Conservation (phyloP, 2,888 invertebrate genomes). For the Exocentrus adspersus region DNA sequence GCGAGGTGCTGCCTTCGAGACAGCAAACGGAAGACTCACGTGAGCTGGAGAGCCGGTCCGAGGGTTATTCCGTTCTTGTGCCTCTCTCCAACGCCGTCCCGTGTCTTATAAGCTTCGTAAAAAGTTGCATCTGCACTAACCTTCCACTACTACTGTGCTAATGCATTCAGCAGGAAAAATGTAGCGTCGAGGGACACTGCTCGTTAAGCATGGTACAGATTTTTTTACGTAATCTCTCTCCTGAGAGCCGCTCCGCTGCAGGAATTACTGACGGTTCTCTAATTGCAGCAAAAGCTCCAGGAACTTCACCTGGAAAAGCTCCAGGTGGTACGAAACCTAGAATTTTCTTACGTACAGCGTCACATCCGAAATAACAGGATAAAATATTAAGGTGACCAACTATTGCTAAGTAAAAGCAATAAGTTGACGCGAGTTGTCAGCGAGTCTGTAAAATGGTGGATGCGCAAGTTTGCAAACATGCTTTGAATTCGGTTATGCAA, state of each 20-base stretch:
- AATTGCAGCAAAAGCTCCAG: too few relatives aligned
- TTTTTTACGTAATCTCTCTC: background rate
- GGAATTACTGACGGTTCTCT: too few relatives aligned
- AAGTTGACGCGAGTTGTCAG: too few relatives aligned
- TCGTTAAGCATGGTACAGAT: background rate
- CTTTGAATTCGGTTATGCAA: too few relatives aligned
- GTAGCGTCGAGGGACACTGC: constrained; percentile 1
- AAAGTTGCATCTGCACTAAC: constrained; percentile 31
- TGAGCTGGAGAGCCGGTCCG: constrained; percentile 27
- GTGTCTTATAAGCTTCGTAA: constrained; percentile 29
- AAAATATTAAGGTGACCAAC: too few relatives aligned
- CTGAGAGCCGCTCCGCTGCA: background rate
- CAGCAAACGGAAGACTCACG: constrained; percentile 38
- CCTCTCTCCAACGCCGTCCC: constrained; percentile 32
- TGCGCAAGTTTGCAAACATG: too few relatives aligned
- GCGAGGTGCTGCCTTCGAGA: constrained; percentile 31
- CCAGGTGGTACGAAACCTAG: too few relatives aligned
- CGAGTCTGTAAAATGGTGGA: too few relatives aligned
- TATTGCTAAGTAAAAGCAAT: too few relatives aligned
- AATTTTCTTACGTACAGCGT: too few relatives aligned
- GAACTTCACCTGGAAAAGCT: too few relatives aligned
- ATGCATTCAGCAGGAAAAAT: constrained; percentile 12
- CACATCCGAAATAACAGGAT: too few relatives aligned
- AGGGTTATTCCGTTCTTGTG: constrained; percentile 29
- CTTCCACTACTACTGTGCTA: constrained; percentile 23